Percentiles rank a stretch among this genome's conserved stretches.
These are phyloP conservation scores for Caenorhabditis afra DNA, from an alignment of 2,888 invertebrate species.

Conservation along the genomic window DNA sequence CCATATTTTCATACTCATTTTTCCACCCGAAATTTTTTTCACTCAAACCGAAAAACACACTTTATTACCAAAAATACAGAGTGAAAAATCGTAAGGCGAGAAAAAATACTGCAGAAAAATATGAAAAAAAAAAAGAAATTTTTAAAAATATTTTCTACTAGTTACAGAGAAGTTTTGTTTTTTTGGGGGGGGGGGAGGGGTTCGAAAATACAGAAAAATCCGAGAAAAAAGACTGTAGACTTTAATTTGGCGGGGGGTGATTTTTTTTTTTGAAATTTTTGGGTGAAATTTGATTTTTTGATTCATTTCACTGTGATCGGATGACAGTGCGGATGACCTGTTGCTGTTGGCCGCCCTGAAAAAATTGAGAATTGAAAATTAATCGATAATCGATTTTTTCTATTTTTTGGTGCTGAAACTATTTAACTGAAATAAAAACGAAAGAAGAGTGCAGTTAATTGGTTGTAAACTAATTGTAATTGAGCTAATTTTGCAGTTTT, in stretches of 20 bases:
- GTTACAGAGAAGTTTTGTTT: slow-evolving; percentile 10
- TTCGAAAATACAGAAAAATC: slow-evolving; percentile 26
- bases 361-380: slow-evolving; percentile 5
- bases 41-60: neutral
- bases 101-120: slow-evolving; percentile 18
- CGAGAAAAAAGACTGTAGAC: neutral
- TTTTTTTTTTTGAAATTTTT: neutral
- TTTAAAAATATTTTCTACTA: slow-evolving; percentile 8
- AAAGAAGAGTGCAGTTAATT: neutral
- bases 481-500: no score
- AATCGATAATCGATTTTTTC: slow-evolving; percentile 1
- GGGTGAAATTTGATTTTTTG: neutral
- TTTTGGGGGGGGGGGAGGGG: neutral
- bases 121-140: neutral
- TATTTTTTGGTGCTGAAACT: neutral
- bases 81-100: no score
- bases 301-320: slow-evolving; percentile 29
- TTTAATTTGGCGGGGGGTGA: slow-evolving; percentile 4
- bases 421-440: slow-evolving; percentile 5
- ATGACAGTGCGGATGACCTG: slow-evolving; percentile 51
- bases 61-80: neutral
- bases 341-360: slow-evolving; percentile 43
- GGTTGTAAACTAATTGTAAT: no score
- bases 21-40: neutral
- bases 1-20: neutral